These are phyloP conservation scores for Spodoptera frugiperda DNA, from an alignment of 1,140 invertebrate genomes.

Conservation along the genomic window DNA sequence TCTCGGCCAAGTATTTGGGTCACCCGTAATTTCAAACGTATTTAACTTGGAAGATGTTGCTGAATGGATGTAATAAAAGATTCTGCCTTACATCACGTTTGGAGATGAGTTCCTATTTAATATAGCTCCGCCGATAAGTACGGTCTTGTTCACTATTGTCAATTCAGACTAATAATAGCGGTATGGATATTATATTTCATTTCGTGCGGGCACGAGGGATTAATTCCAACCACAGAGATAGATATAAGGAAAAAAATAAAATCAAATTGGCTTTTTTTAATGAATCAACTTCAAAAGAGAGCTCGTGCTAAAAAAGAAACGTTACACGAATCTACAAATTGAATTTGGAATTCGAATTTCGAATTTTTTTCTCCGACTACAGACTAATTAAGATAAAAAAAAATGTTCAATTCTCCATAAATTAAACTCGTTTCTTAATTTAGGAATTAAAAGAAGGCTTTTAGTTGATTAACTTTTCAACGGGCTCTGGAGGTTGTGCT, in stretches of 20 bases:
- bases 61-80: background rate
- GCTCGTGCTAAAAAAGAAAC: background rate
- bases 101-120: too few species aligned
- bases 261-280: background rate
- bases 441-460: constrained; percentile 69
- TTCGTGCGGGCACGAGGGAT: background rate
- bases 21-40: constrained; percentile 19
- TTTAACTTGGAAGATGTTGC: constrained; percentile 2
- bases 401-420: constrained; percentile 70
- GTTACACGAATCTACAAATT: constrained; percentile 27
- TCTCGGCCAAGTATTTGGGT: constrained; percentile 11
- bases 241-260: background rate
- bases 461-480: constrained; percentile 83
- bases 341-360: constrained; percentile 27
- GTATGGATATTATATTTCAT: constrained; percentile 5
- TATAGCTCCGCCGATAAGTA: background rate
- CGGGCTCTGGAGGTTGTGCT: constrained; percentile 72
- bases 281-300: constrained; percentile 5
- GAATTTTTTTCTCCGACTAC: constrained; percentile 24
- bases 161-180: background rate
- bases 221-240: background rate
- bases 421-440: constrained; percentile 78
- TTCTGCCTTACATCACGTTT: constrained; percentile 9
- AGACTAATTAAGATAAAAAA: constrained; percentile 67
- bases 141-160: background rate